Percentiles rank a stretch among this genome's conserved stretches.
phyloP scores from a whole-genome alignment of 2,888 invertebrate species.

The Macrophya alboannulata region DNA sequence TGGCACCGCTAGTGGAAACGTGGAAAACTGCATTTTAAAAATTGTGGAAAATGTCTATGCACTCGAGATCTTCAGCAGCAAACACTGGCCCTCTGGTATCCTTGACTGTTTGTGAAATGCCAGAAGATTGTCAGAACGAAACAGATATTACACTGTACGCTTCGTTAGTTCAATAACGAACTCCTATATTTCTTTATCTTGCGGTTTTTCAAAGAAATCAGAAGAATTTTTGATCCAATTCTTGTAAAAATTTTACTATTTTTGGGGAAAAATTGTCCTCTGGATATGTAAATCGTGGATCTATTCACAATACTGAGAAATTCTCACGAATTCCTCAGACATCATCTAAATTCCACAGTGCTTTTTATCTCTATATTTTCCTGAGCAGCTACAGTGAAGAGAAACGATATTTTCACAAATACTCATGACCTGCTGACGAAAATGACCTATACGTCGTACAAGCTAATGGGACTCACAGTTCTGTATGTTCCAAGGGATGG shows the following conservation, averaged over 20 bases:
- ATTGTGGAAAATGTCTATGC: conserved; percentile 75
- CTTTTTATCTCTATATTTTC: conserved; percentile 8
- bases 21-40: conserved; percentile 68
- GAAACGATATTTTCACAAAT: conserved; percentile 81
- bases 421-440: conserved; percentile 81
- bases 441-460: conserved; percentile 82
- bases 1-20: conserved; percentile 67
- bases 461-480: conserved; percentile 81
- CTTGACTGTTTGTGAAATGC: conserved; percentile 56
- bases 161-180: too few species aligned
- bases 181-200: too few species aligned
- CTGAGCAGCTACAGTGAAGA: conserved; percentile 66
- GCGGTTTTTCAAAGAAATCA: background rate
- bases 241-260: background rate
- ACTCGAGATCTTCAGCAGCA: conserved; percentile 80
- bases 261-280: background rate
- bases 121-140: too few species aligned
- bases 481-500: conserved; percentile 83
- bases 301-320: background rate
- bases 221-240: background rate
- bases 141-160: too few species aligned
- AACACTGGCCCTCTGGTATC: conserved; percentile 82
- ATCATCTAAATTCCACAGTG: background rate
- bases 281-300: background rate
- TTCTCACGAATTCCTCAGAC: background rate